phyloP scores from a whole-genome alignment of 1,140 invertebrate species.

The Drosophila sp. region DNA sequence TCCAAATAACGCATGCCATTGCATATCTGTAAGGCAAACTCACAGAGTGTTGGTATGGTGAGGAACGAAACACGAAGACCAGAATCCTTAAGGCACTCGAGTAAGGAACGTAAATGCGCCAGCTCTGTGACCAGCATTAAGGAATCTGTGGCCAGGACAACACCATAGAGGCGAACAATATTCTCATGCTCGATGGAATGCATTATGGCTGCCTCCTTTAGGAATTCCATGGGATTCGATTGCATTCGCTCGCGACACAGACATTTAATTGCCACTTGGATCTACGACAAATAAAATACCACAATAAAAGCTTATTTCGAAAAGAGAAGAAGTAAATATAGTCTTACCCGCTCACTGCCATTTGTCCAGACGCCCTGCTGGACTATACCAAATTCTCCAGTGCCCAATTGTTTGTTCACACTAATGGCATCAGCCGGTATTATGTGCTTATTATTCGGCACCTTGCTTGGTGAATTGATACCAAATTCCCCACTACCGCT shows the following conservation, averaged over 20 bases:
- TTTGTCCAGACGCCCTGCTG: slow-evolving; percentile 99
- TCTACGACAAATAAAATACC: slow-evolving; percentile 83
- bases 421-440: slow-evolving; percentile 97
- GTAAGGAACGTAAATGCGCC: slow-evolving; percentile 95
- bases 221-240: slow-evolving; percentile 97
- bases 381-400: slow-evolving; percentile 98
- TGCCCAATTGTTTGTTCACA: slow-evolving; percentile 96
- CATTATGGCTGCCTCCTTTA: slow-evolving; percentile 99
- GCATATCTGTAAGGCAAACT: slow-evolving; percentile 97
- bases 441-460: slow-evolving; percentile 94
- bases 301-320: neutral
- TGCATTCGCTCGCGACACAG: slow-evolving; percentile 96
- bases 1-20: slow-evolving; percentile 98
- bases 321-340: slow-evolving; percentile 8
- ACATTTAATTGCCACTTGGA: slow-evolving; percentile 99
- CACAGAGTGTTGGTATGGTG: slow-evolving; percentile 93
- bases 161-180: slow-evolving; percentile 98
- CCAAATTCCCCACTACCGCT: slow-evolving; percentile 42
- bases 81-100: slow-evolving; percentile 98
- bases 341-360: slow-evolving; percentile 92
- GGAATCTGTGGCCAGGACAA: slow-evolving; percentile 96
- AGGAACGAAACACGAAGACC: slow-evolving; percentile 92
- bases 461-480: slow-evolving; percentile 83
- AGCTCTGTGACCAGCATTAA: slow-evolving; percentile 98
- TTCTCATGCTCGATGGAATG: slow-evolving; percentile 98